phyloP scores from a whole-genome alignment of 2,797 vertebrate genomes.

The Myotis daubentonii region DNA sequence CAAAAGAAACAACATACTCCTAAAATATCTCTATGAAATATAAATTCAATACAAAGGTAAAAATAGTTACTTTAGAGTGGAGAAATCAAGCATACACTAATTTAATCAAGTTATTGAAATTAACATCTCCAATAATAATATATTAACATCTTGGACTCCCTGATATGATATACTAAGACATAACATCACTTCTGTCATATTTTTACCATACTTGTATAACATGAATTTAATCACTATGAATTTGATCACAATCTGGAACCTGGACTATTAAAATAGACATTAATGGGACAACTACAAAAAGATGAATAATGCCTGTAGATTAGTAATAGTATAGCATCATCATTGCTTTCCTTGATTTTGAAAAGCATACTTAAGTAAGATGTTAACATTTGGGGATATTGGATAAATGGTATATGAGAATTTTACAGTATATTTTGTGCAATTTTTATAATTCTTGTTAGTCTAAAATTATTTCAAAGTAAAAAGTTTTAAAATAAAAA shows the following conservation, averaged over 20 bases:
- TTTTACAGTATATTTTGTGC: not conserved
- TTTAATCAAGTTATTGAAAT: not conserved
- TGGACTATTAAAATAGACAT: not conserved
- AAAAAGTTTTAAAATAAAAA: not conserved
- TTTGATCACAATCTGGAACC: not conserved
- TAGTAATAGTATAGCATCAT: not conserved
- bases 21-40: not conserved
- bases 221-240: not conserved
- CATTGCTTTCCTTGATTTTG: not conserved
- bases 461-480: slow-evolving; percentile 40
- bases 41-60: not conserved
- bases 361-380: not conserved
- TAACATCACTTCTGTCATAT: not conserved
- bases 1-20: not conserved
- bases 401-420: not conserved
- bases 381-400: not conserved
- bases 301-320: not conserved
- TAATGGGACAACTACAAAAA: not conserved
- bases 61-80: not conserved
- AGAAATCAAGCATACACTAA: not conserved
- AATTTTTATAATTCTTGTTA: not conserved
- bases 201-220: not conserved
- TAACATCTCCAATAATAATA: not conserved
- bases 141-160: not conserved
- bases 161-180: not conserved